Evolutionary conservation across 2,113 vertebrate genomes (phyloP), one percentile per base, ranked within the genome.

Genomic region (Limnothrissa miodon): DNA sequence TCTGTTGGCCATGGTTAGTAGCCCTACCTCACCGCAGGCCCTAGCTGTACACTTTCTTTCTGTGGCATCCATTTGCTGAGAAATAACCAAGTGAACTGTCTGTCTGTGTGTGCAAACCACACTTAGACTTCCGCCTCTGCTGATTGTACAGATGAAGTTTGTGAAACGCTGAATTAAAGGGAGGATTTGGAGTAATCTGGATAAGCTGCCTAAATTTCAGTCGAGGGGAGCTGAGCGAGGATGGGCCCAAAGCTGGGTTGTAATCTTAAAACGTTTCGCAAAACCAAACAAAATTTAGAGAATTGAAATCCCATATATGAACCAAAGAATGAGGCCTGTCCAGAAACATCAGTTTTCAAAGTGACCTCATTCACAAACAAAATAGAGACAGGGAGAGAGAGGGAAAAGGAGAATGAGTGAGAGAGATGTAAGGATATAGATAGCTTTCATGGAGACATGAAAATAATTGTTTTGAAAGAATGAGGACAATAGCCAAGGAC

Each of bases 401-500:
- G 25, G 59, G 45, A 83, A n/a, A n/a, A n/a, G n/a, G n/a, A n/a
- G n/a, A n/a, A n/a, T n/a, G n/a, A n/a, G n/a, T n/a, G 51, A 56
- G 39, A 44, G 36, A 48, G 56, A 42, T 78, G 51, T 29, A 39
- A 48, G 81, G 78, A 39, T 85, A 89, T 82, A 39, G 86, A 89
- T 82, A 45, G 23, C 62, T 78, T 87, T 89, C 83, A 78, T 84
- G 48, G 80, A 13, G 23, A 66, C 25, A 82, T 82, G 80, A 87
- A 85, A 85, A 85, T 78, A 86, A 83, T 85, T 79, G 62, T n/a
- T 86, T 86, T 90, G 92, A 93, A 90, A 91, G 89, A 93, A 92
- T 90, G 89, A 88, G 91, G 90, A 92, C 91, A 92, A 91, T 89
- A 86, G 82, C 87, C 83, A 86, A 83, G 82, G 90, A 88, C 90